These are phyloP conservation scores for Notechis scutatus DNA, from an alignment of 2,113 vertebrate species.

Conservation along the genomic window DNA sequence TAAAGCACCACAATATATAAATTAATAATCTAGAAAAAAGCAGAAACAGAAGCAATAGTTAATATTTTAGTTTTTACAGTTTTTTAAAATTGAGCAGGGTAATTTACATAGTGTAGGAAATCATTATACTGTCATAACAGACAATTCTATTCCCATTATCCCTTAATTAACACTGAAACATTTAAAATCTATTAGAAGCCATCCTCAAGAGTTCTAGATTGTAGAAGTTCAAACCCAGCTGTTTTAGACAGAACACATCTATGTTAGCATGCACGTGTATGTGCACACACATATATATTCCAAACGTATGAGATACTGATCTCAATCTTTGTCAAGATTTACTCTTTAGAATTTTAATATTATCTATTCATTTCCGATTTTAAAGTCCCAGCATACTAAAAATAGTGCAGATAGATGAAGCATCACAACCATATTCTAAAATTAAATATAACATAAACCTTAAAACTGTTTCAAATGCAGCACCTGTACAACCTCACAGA, in stretches of 20 bases:
- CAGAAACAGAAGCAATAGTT: neutral
- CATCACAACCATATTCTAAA: neutral
- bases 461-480: neutral
- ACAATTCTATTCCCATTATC: conserved; percentile 36
- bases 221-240: conserved; percentile 36
- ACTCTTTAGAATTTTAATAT: neutral
- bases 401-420: neutral
- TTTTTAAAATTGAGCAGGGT: conserved; percentile 17
- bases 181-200: conserved; percentile 50
- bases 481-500: neutral
- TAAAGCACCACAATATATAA: neutral
- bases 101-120: conserved; percentile 52
- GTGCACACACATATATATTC: conserved; percentile 2
- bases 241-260: conserved; percentile 21
- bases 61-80: conserved; percentile 37
- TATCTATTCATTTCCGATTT: neutral
- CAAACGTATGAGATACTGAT: conserved; percentile 1
- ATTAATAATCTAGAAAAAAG: conserved; percentile 14
- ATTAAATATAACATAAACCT: neutral
- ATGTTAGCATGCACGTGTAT: neutral
- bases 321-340: neutral
- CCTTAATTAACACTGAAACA: conserved; percentile 56
- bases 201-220: conserved; percentile 52
- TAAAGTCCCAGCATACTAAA: neutral
- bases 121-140: conserved; percentile 33